phyloP scores from a whole-genome alignment of 2,888 invertebrate species.

The Matsumyia berberina region DNA sequence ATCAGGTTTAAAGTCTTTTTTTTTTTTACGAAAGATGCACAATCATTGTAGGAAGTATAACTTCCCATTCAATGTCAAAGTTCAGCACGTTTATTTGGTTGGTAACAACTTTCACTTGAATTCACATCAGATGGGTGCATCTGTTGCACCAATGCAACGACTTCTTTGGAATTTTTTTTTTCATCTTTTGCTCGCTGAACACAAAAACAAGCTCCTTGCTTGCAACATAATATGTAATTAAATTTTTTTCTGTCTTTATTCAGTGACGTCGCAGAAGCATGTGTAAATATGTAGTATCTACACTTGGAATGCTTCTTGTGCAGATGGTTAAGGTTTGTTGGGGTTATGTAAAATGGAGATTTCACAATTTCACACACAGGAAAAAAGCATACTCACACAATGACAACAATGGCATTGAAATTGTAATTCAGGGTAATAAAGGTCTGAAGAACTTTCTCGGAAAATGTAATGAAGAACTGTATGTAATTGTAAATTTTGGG shows the following conservation, averaged over 20 bases:
- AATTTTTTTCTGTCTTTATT: constrained; percentile 37
- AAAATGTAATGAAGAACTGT: not conserved
- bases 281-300: too few species aligned
- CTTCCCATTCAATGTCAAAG: constrained; percentile 67
- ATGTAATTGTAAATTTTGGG: not conserved
- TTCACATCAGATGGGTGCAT: constrained; percentile 49
- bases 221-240: constrained; percentile 8
- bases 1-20: constrained; percentile 36
- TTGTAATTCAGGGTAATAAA: constrained; percentile 61
- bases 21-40: not conserved
- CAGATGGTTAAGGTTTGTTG: constrained; percentile 14
- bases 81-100: constrained; percentile 59
- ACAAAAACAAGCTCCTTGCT: constrained; percentile 13
- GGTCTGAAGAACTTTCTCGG: constrained; percentile 55
- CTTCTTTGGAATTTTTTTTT: constrained; percentile 42
- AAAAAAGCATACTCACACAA: too few species aligned
- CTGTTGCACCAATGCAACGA: constrained; percentile 45
- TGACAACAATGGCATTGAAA: constrained; percentile 63
- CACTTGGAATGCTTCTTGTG: constrained; percentile 20
- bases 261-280: constrained; percentile 13
- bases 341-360: constrained; percentile 62
- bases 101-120: constrained; percentile 52
- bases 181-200: not conserved
- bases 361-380: constrained; percentile 39
- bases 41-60: not conserved